Evolutionary conservation across 2,888 invertebrate genomes (phyloP).

Genomic region (Chironomus riparius): DNA sequence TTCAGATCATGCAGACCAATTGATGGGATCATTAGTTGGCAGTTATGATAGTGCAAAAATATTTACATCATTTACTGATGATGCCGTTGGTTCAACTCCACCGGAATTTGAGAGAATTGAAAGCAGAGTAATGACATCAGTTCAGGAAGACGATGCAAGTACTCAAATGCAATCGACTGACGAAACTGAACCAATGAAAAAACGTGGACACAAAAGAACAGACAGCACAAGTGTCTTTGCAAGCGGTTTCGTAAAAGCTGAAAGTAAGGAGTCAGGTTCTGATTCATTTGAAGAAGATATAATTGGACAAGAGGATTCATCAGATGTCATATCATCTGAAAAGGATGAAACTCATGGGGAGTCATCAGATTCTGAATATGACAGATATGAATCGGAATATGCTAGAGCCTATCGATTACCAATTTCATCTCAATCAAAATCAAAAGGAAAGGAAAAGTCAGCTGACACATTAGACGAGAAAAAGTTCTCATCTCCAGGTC

Average conservation of each 20-base stretch:
- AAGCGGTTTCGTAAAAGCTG: constrained; percentile 36
- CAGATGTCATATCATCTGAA: constrained; percentile 29
- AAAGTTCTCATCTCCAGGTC: constrained; percentile 39
- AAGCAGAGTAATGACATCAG: constrained; percentile 33
- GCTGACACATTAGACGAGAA: constrained; percentile 39
- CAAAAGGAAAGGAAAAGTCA: constrained; percentile 34
- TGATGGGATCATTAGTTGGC: constrained; percentile 39
- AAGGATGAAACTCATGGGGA: constrained; percentile 31
- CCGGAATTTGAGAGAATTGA: constrained; percentile 28
- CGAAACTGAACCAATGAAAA: constrained; percentile 30
- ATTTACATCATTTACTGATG: constrained; percentile 28
- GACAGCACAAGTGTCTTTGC: constrained; percentile 45
- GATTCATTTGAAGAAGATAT: constrained; percentile 40
- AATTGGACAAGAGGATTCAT: constrained; percentile 34
- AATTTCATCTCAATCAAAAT: constrained; percentile 34
- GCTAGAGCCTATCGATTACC: constrained; percentile 43
- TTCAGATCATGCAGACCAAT: constrained; percentile 37
- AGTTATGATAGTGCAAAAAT: constrained; percentile 35
- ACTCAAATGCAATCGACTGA: constrained; percentile 33
- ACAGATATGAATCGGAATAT: constrained; percentile 44
- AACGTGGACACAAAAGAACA: constrained; percentile 48
- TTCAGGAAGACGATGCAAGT: constrained; percentile 32
- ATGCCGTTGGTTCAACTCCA: constrained; percentile 29
- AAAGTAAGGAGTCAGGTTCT: constrained; percentile 41
- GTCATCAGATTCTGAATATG: constrained; percentile 43